Conservation (phyloP, 2,797 vertebrate genomes). For the Poecilia wingei region DNA sequence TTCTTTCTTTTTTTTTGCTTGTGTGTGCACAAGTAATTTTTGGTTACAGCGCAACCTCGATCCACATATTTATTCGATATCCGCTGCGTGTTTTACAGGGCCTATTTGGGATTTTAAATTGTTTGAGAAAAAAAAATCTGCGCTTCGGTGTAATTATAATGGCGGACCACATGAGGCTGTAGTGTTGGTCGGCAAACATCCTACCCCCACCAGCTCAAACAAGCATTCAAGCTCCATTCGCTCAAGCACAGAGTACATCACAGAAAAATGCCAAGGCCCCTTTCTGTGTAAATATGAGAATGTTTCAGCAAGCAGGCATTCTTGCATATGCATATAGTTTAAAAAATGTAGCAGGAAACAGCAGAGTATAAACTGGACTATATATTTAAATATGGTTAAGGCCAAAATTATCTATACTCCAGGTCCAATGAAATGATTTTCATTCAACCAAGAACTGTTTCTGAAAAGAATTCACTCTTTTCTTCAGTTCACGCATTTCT, state of each 20-base stretch:
- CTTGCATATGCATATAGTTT: conserved; percentile 31
- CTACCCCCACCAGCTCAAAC: conserved; percentile 49
- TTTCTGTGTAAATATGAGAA: conserved; percentile 47
- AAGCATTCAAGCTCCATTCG: conserved; percentile 44
- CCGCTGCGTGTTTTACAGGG: conserved; percentile 69
- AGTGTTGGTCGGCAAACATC: conserved; percentile 66
- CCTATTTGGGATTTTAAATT: conserved; percentile 78
- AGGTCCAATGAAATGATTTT: too few species aligned
- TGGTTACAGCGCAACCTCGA: conserved; percentile 44
- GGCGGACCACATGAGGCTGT: conserved; percentile 70
- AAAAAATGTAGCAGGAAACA: not conserved
- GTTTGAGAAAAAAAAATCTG: conserved; percentile 74
- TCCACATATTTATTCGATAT: conserved; percentile 68
- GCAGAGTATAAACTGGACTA: not conserved
- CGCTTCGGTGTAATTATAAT: conserved; percentile 77
- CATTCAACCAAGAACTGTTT: too few species aligned
- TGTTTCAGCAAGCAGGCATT: conserved; percentile 31
- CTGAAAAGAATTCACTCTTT: not conserved
- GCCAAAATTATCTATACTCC: too few species aligned
- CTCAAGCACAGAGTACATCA: conserved; percentile 25
- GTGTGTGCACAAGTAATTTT: conserved; percentile 50
- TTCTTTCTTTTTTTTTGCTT: conserved; percentile 13
- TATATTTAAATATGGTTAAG: too few species aligned
- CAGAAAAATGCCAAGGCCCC: conserved; percentile 38
- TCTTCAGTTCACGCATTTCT: not conserved